phyloP scores from a whole-genome alignment of 1,140 invertebrate genomes.

The Daktulosphaira vitifoliae region DNA sequence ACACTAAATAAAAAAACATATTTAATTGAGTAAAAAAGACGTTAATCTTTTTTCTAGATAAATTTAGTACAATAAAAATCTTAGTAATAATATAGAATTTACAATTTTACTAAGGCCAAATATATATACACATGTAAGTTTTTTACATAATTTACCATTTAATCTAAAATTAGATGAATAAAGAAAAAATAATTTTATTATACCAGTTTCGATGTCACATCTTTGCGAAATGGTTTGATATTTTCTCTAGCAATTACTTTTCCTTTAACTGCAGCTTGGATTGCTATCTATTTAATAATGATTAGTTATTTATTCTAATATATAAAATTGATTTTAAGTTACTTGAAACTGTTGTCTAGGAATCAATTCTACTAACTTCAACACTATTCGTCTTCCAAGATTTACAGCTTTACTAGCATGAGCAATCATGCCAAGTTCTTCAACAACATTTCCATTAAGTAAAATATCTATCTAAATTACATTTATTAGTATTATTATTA shows the following conservation, averaged over 20 bases:
- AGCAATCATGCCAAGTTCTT: slow-evolving; percentile 80
- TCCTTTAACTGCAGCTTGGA: slow-evolving; percentile 75
- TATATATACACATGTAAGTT: not conserved
- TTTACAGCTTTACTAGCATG: slow-evolving; percentile 59
- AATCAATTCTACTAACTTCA: slow-evolving; percentile 76
- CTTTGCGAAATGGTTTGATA: slow-evolving; percentile 78
- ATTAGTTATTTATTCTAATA: not conserved
- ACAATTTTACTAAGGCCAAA: not conserved
- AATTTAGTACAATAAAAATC: not conserved
- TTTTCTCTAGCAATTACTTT: slow-evolving; percentile 81
- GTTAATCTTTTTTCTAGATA: not conserved
- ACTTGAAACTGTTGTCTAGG: slow-evolving; percentile 76
- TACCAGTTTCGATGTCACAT: slow-evolving; percentile 57
- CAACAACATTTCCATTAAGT: slow-evolving; percentile 71
- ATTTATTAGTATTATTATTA: not conserved
- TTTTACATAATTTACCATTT: too few relatives aligned
- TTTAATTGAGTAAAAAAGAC: not conserved
- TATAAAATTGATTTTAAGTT: slow-evolving; percentile 1
- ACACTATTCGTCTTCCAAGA: slow-evolving; percentile 61
- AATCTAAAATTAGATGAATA: too few relatives aligned
- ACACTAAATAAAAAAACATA: slow-evolving; percentile 47
- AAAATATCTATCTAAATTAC: slow-evolving; percentile 41
- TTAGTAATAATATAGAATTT: not conserved
- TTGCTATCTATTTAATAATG: slow-evolving; percentile 53
- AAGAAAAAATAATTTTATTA: too few relatives aligned